Percentiles rank a stretch among this genome's conserved stretches.
phyloP scores from a whole-genome alignment of 2,797 vertebrate species.

The Columba guinea region DNA sequence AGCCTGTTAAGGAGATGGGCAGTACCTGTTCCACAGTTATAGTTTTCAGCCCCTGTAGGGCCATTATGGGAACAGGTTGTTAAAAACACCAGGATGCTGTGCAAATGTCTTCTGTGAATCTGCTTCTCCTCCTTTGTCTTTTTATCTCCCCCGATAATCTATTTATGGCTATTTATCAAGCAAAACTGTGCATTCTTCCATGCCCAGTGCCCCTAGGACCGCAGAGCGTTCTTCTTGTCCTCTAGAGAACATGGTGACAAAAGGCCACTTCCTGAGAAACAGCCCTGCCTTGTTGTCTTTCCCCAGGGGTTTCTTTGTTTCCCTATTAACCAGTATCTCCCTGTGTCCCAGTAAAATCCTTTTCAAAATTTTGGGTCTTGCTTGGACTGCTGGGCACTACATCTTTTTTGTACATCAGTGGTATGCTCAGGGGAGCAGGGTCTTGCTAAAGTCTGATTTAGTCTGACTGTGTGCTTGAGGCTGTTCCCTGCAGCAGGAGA shows the following conservation, averaged over 20 bases:
- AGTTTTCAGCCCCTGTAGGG: background rate
- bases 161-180: constrained; percentile 3
- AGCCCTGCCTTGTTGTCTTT: background rate
- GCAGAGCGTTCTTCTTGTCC: background rate
- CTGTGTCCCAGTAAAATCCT: background rate
- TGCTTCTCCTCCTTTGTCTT: background rate
- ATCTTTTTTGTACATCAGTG: background rate
- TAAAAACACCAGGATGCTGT: background rate
- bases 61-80: background rate
- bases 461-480: background rate
- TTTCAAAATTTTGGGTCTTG: background rate
- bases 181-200: background rate
- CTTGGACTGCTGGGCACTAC: background rate
- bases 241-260: background rate
- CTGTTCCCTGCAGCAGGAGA: background rate
- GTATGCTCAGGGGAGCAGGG: background rate
- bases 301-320: background rate
- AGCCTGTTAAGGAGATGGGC: background rate
- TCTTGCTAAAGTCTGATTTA: background rate
- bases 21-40: background rate
- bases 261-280: background rate
- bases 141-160: background rate
- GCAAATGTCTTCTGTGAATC: background rate
- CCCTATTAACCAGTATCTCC: background rate
- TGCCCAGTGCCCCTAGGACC: background rate